Evolutionary conservation across 92 coral and sea anemone genomes (phyloP), one percentile per base, ranked within the genome.

Genomic region (Anthopleura xanthogrammica): DNA sequence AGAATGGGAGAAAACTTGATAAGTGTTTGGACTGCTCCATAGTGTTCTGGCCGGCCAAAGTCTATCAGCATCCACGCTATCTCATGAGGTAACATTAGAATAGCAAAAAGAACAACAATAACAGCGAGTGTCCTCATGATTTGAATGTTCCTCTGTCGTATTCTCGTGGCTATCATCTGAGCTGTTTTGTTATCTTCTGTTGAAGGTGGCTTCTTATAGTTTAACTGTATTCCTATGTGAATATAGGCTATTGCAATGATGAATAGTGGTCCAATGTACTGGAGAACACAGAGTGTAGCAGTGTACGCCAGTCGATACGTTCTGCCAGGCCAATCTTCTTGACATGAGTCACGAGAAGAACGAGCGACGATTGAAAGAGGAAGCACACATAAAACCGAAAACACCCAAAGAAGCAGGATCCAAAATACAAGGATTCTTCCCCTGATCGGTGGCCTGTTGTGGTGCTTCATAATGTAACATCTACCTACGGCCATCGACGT

Each of bases 251-350:
- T 77, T 13, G 92, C 70, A 50, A 95, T 93, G 29, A 90, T 89
- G 16, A 71, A 29, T 40, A 93, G 73, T 4, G 98, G 98, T 41
- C 87, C 81, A 20, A 88, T 97, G 79, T 95, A 95, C 83, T 95
- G 98, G 42, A 95, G 84, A 6, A 90, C 92, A 43, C 90, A 83
- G 70, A 93, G 79, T 0, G 89, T 79, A 36, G 93, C 98, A 13
- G 98, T 95, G 72, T 91, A 95, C 2, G 85, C 86, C 42, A 87
- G 56, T 23, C 93, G 78, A 41, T 90, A 86, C 16, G 41, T 56
- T 19, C 39, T 16, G n/a, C 77, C 77, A n/a, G 79, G 80, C 98
- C 98, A 95, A 22, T 82, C 87, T 68, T 95, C 98, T 16, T 23
- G 83, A 77, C 98, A 95, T 6, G 70, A 20, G n/a, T 56, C 76